Conservation (phyloP, 1,140 invertebrate genomes). For the Doryteuthis pealeii region DNA sequence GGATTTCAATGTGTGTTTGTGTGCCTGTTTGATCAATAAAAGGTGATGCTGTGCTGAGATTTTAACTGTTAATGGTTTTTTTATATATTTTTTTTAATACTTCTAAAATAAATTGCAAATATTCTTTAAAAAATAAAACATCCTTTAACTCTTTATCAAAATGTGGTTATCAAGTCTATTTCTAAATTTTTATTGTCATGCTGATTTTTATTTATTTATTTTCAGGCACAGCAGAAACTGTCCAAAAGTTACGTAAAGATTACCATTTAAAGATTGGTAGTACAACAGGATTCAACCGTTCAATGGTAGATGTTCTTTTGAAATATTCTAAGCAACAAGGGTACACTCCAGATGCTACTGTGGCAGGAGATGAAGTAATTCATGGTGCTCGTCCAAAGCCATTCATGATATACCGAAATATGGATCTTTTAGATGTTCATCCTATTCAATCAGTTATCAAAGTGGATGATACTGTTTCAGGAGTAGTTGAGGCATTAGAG, state of each 20-base stretch:
- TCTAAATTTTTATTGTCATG: no score
- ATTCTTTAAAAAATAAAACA: no score
- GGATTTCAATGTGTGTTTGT: no score
- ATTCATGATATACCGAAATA: constrained; percentile 60
- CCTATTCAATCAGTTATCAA: constrained; percentile 59
- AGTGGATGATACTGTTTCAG: constrained; percentile 59
- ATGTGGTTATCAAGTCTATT: no score
- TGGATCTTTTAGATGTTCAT: constrained; percentile 56
- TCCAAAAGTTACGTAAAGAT: constrained; percentile 40
- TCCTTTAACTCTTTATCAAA: no score
- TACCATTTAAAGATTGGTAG: constrained; percentile 48
- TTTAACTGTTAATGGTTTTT: no score
- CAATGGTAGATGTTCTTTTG: constrained; percentile 49
- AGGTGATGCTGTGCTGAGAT: no score
- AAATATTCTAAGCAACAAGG: constrained; percentile 54
- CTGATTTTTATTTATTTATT: no score
- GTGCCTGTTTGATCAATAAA: no score
- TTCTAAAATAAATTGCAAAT: no score
- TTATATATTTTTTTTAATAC: no score
- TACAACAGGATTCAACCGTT: constrained; percentile 48
- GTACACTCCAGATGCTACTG: constrained; percentile 55
- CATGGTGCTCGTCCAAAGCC: constrained; percentile 58
- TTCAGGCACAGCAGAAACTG: constrained; percentile 37
- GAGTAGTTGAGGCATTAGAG: constrained; percentile 58
- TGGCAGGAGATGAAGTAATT: constrained; percentile 59